Evolutionary conservation across 1,140 invertebrate genomes (phyloP), one percentile per base, ranked within the genome.

Genomic region (Drosophila cardini): DNA sequence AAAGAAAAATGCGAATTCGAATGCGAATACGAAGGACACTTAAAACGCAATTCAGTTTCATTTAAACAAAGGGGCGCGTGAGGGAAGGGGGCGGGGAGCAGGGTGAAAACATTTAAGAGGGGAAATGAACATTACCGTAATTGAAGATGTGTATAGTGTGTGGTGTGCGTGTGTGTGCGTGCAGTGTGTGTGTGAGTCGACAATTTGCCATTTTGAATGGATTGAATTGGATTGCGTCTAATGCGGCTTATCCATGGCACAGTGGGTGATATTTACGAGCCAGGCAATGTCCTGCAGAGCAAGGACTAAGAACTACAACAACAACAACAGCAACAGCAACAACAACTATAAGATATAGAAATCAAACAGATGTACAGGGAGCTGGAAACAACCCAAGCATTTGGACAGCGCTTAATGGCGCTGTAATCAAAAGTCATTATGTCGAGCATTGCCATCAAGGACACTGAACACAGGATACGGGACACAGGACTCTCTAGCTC

Each of bases 361-460:
- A 84, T 90, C 76, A 78, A 85, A 84, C 84, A 87, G 84, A 87
- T 87, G 84, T 84, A 72, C 80, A 76, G 78, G 78, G 52, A 85
- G 83, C 69, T 70, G 34, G 42, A 5, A 26, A 26, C 21, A 4
- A 26, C 52, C 52, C 64, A 79, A 79, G 36, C 43, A 45, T 34
- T 70, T 68, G 63, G 72, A 55, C 69, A 79, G 58, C 78, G 74
- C 79, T 72, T 87, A 90, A 90, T 89, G 85, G 85, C 85, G 85
- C 85, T 80, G 71, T 84, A 87, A 87, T 87, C 84, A 87, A 69
- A 87, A 87, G 84, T 87, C 84, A 87, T 87, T 90, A 87, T 87
- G 65, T 84, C 70, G 67, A 53, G 86, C 69, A 72, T 62, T 58
- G 67, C 42, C 83, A 81, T 77, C 82, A 86, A 86, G 84, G 83